phyloP scores from a whole-genome alignment of 1,140 invertebrate genomes.

The Diuraphis noxia region DNA sequence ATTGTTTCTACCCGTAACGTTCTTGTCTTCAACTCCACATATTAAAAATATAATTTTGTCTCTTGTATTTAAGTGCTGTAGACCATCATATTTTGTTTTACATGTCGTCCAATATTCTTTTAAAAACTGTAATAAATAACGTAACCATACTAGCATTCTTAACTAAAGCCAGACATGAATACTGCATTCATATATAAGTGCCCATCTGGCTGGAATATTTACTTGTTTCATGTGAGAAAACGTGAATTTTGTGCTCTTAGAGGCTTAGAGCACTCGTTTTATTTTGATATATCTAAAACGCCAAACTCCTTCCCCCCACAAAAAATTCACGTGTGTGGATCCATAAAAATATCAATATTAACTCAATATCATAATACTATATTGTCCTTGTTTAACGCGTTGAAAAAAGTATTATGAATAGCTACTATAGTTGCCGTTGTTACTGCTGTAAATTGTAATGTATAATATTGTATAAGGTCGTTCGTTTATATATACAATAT shows the following conservation, averaged over 20 bases:
- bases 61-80: not conserved
- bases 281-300: not conserved
- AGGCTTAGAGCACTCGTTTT: not conserved
- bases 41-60: not conserved
- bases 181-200: too few species aligned
- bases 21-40: not conserved
- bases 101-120: not conserved
- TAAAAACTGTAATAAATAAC: not conserved
- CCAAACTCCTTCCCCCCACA: not conserved
- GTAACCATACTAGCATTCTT: too few species aligned
- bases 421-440: not conserved
- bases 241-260: not conserved
- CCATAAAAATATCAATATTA: not conserved
- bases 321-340: not conserved
- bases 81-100: not conserved
- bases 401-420: conserved; percentile 1
- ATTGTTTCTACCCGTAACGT: not conserved
- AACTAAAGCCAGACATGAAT: not conserved
- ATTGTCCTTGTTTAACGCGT: conserved; percentile 17
- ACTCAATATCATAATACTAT: not conserved
- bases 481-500: not conserved
- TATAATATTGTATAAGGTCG: conserved; percentile 6
- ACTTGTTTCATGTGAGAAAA: not conserved
- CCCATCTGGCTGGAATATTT: not conserved
- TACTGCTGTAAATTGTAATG: not conserved